These are phyloP conservation scores for Anguilla japonica DNA, from an alignment of 2,113 vertebrate species.

Conservation along the genomic window DNA sequence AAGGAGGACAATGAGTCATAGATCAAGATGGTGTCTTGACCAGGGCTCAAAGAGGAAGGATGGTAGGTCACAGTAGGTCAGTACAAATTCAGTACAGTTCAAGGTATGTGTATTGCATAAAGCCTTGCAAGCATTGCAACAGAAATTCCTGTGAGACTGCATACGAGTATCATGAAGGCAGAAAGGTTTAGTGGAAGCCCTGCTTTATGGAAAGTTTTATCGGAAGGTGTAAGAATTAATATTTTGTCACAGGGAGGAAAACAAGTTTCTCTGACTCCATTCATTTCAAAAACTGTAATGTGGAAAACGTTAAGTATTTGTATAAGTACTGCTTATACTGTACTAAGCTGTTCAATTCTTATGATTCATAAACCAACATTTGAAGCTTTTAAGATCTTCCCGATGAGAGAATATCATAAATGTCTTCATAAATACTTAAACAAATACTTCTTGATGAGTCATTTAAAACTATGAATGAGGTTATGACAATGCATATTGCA, in stretches of 20 bases:
- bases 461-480: neutral
- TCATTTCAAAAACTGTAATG: too few relatives aligned
- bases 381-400: neutral
- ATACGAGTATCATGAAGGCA: too few relatives aligned
- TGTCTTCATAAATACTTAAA: neutral
- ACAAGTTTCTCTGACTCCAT: too few relatives aligned
- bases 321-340: neutral
- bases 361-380: neutral
- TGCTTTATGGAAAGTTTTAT: neutral
- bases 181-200: neutral
- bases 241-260: too few relatives aligned
- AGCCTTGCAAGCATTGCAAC: too few relatives aligned
- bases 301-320: too few relatives aligned
- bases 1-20: neutral
- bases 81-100: too few relatives aligned
- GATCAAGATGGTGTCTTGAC: neutral
- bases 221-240: too few relatives aligned
- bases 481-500: neutral
- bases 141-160: too few relatives aligned
- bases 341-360: neutral
- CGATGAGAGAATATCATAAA: neutral
- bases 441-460: neutral
- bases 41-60: neutral
- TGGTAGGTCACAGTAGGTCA: neutral
- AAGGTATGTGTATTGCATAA: too few relatives aligned